These are phyloP conservation scores for Nothoprocta pentlandii DNA, from an alignment of 2,113 vertebrate genomes.

Conservation along the genomic window DNA sequence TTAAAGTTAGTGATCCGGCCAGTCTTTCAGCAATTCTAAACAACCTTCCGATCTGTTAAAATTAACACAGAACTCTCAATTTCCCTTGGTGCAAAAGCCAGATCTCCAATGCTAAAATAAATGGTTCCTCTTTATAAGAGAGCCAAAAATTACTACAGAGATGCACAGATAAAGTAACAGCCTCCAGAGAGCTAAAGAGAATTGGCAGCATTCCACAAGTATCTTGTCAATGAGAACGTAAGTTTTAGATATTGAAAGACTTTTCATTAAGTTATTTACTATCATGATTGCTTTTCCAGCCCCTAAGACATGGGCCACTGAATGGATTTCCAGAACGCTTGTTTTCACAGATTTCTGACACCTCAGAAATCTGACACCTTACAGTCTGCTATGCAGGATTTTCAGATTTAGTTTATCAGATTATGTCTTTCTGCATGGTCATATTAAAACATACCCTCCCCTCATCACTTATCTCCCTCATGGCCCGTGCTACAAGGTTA, in stretches of 20 bases:
- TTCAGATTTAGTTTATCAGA: background rate
- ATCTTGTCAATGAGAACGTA: background rate
- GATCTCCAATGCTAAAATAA: background rate
- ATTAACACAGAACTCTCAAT: constrained; percentile 64
- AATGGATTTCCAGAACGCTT: background rate
- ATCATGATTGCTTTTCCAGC: background rate
- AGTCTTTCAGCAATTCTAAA: constrained; percentile 34
- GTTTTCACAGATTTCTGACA: background rate
- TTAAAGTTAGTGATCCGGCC: background rate
- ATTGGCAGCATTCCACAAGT: background rate
- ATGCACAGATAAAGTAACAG: background rate
- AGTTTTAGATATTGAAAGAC: background rate
- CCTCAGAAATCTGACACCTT: background rate
- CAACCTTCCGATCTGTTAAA: constrained; percentile 67
- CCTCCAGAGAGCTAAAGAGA: background rate
- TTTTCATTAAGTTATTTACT: background rate
- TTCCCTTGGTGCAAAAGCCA: background rate
- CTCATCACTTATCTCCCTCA: background rate
- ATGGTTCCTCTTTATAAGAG: constrained; percentile 41
- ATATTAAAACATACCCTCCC: background rate
- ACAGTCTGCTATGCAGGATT: background rate
- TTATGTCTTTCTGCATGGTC: background rate
- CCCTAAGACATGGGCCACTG: background rate
- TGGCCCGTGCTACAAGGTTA: background rate
- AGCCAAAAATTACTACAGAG: background rate